Percentiles rank a stretch among this genome's conserved stretches.
These are phyloP conservation scores for Schizotus pectinicornis DNA, from an alignment of 2,888 invertebrate genomes.

Conservation along the genomic window DNA sequence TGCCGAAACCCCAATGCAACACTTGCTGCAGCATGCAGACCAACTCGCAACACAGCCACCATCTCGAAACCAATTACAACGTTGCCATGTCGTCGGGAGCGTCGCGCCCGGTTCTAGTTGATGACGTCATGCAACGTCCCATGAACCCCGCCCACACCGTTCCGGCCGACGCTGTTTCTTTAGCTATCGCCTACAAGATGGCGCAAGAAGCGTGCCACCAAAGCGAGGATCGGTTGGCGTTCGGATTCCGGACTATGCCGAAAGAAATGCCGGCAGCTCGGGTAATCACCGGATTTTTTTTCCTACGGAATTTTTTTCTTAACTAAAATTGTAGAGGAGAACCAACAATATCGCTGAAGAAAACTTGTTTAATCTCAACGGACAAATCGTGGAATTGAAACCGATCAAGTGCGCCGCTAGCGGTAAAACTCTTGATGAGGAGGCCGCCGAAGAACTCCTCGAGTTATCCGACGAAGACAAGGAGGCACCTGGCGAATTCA, in stretches of 20 bases:
- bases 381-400: slow-evolving; percentile 61
- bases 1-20: slow-evolving; percentile 48
- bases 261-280: slow-evolving; percentile 49
- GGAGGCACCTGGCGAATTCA: slow-evolving; percentile 31
- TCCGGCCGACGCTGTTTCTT: slow-evolving; percentile 61
- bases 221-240: slow-evolving; percentile 61
- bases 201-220: slow-evolving; percentile 54
- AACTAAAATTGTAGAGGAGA: neutral
- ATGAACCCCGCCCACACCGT: slow-evolving; percentile 22
- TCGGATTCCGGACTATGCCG: slow-evolving; percentile 62
- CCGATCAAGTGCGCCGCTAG: slow-evolving; percentile 23
- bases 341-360: slow-evolving; percentile 59
- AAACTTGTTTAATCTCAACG: slow-evolving; percentile 61
- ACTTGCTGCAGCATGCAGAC: slow-evolving; percentile 25
- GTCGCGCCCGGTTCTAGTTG: slow-evolving; percentile 1
- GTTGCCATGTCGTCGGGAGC: neutral
- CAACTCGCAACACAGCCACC: neutral
- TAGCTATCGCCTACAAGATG: slow-evolving; percentile 58
- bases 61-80: neutral
- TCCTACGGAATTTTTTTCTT: neutral
- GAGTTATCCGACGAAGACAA: slow-evolving; percentile 39
- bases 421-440: slow-evolving; percentile 44
- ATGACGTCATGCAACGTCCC: neutral
- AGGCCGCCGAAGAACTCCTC: slow-evolving; percentile 49
- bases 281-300: neutral